Evolutionary conservation across 2,797 vertebrate species (phyloP).

Genomic region (Mus spretus): DNA sequence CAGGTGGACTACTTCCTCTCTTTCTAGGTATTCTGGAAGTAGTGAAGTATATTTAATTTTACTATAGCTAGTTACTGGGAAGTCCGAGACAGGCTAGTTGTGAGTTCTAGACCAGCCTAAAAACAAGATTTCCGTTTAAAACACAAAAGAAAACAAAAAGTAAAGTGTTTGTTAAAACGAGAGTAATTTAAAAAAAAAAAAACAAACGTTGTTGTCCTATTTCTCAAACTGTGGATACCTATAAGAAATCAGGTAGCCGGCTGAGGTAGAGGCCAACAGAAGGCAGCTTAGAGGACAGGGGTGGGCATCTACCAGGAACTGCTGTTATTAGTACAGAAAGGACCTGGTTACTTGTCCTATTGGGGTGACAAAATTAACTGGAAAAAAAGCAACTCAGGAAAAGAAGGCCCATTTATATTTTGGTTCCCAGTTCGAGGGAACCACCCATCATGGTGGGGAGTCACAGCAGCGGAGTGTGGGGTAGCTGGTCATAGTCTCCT

Average conservation of each 20-base stretch:
- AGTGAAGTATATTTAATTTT: background rate
- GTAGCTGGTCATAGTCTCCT: background rate
- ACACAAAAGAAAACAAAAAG: background rate
- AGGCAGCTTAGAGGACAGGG: background rate
- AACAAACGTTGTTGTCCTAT: background rate
- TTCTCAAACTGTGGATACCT: background rate
- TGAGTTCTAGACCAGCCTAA: background rate
- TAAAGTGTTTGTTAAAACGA: background rate
- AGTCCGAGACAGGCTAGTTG: no score
- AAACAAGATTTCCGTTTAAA: background rate
- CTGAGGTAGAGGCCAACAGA: accelerated
- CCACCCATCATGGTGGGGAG: no score
- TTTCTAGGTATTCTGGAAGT: background rate
- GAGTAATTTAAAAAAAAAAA: background rate
- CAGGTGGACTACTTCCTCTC: background rate
- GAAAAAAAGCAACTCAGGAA: background rate
- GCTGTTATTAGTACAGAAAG: background rate
- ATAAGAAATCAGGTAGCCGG: background rate
- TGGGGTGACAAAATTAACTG: background rate
- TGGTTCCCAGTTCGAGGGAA: background rate
- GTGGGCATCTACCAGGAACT: background rate
- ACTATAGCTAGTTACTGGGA: background rate
- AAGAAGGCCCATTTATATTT: background rate
- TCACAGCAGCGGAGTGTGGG: background rate
- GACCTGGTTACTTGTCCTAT: background rate